Conservation (phyloP, 2,888 invertebrate genomes). For the Orthonevra nobilis region DNA sequence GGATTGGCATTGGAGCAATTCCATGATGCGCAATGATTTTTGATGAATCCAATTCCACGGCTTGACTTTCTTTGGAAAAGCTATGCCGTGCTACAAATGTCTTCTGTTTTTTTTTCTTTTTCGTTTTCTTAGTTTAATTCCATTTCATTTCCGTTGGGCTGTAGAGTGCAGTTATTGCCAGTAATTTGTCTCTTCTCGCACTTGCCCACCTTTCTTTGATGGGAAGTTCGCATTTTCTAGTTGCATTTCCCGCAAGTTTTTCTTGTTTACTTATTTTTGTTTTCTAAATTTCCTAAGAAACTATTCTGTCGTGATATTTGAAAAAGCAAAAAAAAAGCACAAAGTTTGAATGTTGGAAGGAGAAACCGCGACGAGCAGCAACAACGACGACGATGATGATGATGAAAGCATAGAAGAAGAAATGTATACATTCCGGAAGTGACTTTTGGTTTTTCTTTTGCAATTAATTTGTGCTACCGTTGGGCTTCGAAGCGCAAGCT, state of each 20-base stretch:
- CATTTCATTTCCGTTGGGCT: slow-evolving; percentile 48
- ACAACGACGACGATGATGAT: slow-evolving; percentile 13
- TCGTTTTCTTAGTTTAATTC: slow-evolving; percentile 3
- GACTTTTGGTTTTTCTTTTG: slow-evolving; percentile 77
- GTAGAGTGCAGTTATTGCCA: slow-evolving; percentile 26
- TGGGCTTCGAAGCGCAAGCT: slow-evolving; percentile 56
- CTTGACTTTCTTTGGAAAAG: slow-evolving; percentile 18
- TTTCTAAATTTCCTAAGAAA: slow-evolving; percentile 36
- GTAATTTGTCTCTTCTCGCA: slow-evolving; percentile 31
- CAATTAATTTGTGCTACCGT: slow-evolving; percentile 75
- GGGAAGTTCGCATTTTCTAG: slow-evolving; percentile 59
- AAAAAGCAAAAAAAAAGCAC: slow-evolving; percentile 9
- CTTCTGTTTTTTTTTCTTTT: too few species aligned
- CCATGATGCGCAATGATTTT: slow-evolving; percentile 52
- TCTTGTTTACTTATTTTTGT: slow-evolving; percentile 2
- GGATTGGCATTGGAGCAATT: slow-evolving; percentile 30
- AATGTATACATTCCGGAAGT: slow-evolving; percentile 75
- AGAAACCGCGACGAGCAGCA: too few species aligned
- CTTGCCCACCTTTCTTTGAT: slow-evolving; percentile 17
- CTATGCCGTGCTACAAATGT: slow-evolving; percentile 44
- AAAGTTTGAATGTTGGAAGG: slow-evolving; percentile 33
- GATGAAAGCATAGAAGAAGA: slow-evolving; percentile 46
- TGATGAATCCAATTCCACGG: slow-evolving; percentile 57
- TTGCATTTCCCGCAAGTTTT: slow-evolving; percentile 36
- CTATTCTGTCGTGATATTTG: slow-evolving; percentile 27